A percentile compares a stretch with the other conserved stretches of the same genome.
These are phyloP conservation scores for Chionis minor DNA, from an alignment of 2,113 vertebrate genomes.

Conservation along the genomic window DNA sequence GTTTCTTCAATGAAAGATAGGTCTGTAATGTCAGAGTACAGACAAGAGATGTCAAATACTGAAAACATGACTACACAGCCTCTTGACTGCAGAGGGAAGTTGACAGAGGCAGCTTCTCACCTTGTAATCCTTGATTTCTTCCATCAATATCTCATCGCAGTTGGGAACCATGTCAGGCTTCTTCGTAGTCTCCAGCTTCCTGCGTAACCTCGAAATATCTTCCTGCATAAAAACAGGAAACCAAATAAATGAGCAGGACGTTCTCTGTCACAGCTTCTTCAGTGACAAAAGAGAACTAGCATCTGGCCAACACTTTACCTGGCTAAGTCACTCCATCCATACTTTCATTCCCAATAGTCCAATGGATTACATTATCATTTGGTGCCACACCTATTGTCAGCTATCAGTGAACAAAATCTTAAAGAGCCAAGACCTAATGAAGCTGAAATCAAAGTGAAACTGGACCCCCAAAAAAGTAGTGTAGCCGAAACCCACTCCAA, in stretches of 20 bases:
- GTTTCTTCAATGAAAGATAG: not conserved
- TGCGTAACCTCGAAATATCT: conserved; percentile 92
- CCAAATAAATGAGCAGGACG: not conserved
- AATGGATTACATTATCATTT: not conserved
- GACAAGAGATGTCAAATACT: not conserved
- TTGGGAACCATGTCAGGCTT: conserved; percentile 96
- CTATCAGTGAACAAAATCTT: not conserved
- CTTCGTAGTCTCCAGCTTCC: conserved; percentile 95
- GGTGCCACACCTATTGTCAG: not conserved
- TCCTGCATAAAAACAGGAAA: conserved; percentile 75
- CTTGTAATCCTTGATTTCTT: conserved; percentile 98
- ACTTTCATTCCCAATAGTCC: not conserved
- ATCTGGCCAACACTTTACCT: not conserved
- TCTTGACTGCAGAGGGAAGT: not conserved
- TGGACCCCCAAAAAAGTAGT: not conserved
- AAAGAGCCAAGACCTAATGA: not conserved
- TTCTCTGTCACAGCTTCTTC: not conserved
- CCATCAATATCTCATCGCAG: conserved; percentile 96
- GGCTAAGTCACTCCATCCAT: not conserved
- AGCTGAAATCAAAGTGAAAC: not conserved
- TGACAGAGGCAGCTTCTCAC: conserved; percentile 48
- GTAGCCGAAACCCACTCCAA: not conserved
- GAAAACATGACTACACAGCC: not conserved
- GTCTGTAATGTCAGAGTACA: not conserved
- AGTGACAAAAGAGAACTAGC: not conserved